phyloP scores from a whole-genome alignment of 2,113 vertebrate species.

The Martes martes region DNA sequence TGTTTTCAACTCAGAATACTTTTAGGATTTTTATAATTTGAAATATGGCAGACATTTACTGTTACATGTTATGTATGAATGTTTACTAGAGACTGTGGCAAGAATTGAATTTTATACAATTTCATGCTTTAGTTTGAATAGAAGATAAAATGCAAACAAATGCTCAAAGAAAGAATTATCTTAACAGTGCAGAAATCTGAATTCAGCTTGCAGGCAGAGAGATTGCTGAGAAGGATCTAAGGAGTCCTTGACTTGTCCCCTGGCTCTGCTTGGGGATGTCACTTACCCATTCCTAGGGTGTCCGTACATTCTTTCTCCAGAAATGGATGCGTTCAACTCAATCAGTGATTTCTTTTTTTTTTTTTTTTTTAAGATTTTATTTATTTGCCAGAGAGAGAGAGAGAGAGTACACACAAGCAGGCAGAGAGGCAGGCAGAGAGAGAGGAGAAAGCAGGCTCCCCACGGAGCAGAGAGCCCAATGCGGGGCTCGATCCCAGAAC shows the following conservation, averaged over 20 bases:
- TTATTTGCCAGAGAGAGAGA: no score
- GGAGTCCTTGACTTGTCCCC: neutral
- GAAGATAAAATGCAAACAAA: neutral
- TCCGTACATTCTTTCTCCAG: neutral
- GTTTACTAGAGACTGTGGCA: slow-evolving; percentile 7
- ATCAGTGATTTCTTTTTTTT: neutral
- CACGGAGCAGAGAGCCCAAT: no score
- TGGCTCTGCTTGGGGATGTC: neutral
- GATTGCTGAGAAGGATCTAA: neutral
- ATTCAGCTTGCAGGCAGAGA: neutral
- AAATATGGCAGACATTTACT: neutral
- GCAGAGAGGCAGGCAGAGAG: no score
- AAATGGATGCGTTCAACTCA: neutral
- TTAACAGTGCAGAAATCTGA: neutral
- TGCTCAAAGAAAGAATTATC: neutral
- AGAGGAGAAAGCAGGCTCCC: no score
- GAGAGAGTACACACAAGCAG: no score
- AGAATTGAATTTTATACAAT: neutral
- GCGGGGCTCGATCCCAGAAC: no score
- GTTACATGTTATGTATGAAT: neutral
- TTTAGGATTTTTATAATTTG: neutral
- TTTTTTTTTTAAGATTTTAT: no score
- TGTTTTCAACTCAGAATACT: neutral
- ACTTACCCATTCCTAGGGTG: neutral
- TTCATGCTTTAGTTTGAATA: neutral